Evolutionary conservation across 1,140 invertebrate genomes (phyloP).

Genomic region (Pectinophora gossypiella): DNA sequence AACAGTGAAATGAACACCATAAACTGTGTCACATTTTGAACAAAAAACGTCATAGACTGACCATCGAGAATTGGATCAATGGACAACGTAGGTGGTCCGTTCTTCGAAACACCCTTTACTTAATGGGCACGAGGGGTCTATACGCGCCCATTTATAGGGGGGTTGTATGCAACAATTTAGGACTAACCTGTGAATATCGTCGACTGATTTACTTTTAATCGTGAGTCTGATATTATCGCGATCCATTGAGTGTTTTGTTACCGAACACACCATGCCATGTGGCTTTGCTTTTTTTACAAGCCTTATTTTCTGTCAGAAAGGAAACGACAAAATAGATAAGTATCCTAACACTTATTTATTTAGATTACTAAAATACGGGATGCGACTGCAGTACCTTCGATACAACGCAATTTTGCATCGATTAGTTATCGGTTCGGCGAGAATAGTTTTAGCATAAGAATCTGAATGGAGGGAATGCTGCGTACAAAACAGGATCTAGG

Average conservation of each 20-base stretch:
- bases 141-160: conserved; percentile 29
- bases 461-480: no score
- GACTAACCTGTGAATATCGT: conserved; percentile 32
- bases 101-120: conserved; percentile 47
- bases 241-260: conserved; percentile 49
- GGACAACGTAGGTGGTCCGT: conserved; percentile 51
- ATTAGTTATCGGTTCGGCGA: no score
- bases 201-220: conserved; percentile 59
- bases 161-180: conserved; percentile 29
- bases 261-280: conserved; percentile 4
- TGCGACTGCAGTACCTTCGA: no score
- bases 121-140: conserved; percentile 29
- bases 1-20: conserved; percentile 28
- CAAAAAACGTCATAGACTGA: conserved; percentile 18
- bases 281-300: no score
- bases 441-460: no score
- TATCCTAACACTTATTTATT: no score
- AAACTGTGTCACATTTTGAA: conserved; percentile 15
- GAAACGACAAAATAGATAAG: no score
- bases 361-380: no score
- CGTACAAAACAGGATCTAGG: no score
- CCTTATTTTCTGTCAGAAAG: no score
- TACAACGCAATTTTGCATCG: no score
- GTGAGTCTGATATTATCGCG: conserved; percentile 52
- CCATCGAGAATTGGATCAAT: conserved; percentile 35